phyloP scores from a whole-genome alignment of 2,888 invertebrate species.

The Leptinotarsa tumamoca region DNA sequence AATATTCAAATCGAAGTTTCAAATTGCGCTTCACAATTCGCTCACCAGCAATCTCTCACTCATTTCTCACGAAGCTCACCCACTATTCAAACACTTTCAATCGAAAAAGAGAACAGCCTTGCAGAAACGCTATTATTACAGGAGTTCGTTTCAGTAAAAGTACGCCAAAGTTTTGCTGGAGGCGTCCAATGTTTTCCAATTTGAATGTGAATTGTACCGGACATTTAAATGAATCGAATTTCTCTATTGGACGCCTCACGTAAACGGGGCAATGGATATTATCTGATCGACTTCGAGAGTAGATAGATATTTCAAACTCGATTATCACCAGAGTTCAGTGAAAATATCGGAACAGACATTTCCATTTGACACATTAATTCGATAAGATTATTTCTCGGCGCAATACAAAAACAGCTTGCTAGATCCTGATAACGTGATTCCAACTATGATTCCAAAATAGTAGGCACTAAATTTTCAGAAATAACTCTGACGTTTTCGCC shows the following conservation, averaged over 20 bases:
- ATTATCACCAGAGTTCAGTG: no score
- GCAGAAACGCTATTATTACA: neutral
- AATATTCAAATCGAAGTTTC: neutral
- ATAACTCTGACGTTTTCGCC: no score
- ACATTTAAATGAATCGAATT: neutral
- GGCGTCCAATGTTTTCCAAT: neutral
- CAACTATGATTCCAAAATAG: no score
- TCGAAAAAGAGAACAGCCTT: neutral
- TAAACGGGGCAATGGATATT: no score
- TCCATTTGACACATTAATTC: no score
- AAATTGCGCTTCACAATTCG: neutral
- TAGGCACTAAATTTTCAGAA: no score
- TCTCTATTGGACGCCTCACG: neutral
- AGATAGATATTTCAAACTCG: no score
- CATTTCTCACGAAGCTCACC: neutral
- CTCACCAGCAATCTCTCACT: neutral
- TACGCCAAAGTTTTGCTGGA: neutral
- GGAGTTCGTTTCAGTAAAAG: neutral
- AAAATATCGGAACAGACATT: no score
- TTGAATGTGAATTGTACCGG: neutral
- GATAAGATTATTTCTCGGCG: no score
- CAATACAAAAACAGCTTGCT: no score
- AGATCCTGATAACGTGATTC: no score
- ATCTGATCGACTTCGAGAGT: no score
- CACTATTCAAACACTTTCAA: neutral